A percentile compares a stretch with the other conserved stretches of the same genome.
Evolutionary conservation across 2,888 invertebrate genomes (phyloP).

Genomic region (Hemistola chrysoprasaria): DNA sequence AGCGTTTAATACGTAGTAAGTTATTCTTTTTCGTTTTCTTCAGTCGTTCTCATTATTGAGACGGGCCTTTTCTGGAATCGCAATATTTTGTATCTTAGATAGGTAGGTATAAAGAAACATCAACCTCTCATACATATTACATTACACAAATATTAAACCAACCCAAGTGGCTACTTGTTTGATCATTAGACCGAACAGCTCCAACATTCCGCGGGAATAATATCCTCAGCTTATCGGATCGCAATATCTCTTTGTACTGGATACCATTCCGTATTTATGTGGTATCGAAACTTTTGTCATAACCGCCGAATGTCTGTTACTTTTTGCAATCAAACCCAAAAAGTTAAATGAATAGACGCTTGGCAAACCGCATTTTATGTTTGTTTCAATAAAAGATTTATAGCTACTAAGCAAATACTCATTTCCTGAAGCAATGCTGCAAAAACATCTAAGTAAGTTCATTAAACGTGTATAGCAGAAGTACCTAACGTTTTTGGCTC

Average conservation of each 20-base stretch:
- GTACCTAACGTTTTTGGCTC: too few species aligned
- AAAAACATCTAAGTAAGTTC: too few species aligned
- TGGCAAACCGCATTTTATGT: conserved; percentile 21
- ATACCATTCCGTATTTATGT: conserved; percentile 24
- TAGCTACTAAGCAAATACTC: conserved; percentile 6
- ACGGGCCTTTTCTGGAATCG: too few species aligned
- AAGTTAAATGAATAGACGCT: conserved; percentile 37
- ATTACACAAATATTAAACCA: too few species aligned
- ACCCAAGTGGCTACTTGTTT: background rate
- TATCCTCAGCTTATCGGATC: conserved; percentile 13
- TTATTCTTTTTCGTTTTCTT: background rate
- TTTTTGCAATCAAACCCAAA: conserved; percentile 42
- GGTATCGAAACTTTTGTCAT: conserved; percentile 36
- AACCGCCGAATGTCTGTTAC: conserved; percentile 34
- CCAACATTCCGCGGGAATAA: conserved; percentile 15
- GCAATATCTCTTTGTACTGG: conserved; percentile 21
- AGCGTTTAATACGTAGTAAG: conserved; percentile 3
- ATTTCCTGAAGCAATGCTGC: conserved; percentile 15
- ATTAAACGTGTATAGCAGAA: too few species aligned
- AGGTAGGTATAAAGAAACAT: too few species aligned
- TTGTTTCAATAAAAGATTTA: conserved; percentile 10
- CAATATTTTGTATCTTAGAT: too few species aligned
- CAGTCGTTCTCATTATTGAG: background rate
- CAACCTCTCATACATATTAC: too few species aligned
- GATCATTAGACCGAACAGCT: conserved; percentile 4